phyloP scores from a whole-genome alignment of 1,140 invertebrate species.

The Sarcophaga bullata region DNA sequence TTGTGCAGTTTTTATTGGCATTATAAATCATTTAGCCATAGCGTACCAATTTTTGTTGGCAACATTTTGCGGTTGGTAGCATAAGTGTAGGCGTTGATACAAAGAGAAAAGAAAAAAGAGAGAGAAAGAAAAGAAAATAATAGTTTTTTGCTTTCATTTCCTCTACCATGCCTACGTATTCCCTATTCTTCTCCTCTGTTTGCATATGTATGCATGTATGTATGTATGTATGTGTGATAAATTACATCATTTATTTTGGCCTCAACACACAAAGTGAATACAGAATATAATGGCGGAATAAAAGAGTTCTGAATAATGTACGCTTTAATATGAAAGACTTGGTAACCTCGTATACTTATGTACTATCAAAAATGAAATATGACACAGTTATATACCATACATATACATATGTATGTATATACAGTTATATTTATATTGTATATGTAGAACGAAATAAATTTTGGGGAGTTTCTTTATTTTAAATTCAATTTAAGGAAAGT shows the following conservation, averaged over 20 bases:
- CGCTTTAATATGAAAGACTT: neutral
- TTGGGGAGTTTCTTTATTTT: no score
- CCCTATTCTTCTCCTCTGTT: no score
- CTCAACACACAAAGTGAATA: neutral
- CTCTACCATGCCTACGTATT: neutral
- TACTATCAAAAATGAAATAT: neutral
- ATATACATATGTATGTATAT: neutral
- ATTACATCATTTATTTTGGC: conserved; percentile 6
- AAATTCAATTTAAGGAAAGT: no score
- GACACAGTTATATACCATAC: neutral
- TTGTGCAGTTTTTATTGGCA: conserved; percentile 10
- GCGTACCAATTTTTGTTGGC: neutral
- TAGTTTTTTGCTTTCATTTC: neutral
- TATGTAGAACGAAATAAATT: no score
- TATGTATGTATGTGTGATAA: neutral
- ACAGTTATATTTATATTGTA: no score
- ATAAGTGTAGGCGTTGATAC: neutral
- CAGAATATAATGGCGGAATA: neutral
- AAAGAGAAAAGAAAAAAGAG: neutral
- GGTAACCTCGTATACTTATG: neutral
- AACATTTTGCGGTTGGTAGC: conserved; percentile 2
- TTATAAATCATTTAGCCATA: neutral
- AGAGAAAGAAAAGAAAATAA: no score
- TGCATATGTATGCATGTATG: neutral
- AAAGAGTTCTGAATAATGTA: neutral